Evolutionary conservation across 2,888 invertebrate genomes (phyloP).

Genomic region (Sisyra terminalis): DNA sequence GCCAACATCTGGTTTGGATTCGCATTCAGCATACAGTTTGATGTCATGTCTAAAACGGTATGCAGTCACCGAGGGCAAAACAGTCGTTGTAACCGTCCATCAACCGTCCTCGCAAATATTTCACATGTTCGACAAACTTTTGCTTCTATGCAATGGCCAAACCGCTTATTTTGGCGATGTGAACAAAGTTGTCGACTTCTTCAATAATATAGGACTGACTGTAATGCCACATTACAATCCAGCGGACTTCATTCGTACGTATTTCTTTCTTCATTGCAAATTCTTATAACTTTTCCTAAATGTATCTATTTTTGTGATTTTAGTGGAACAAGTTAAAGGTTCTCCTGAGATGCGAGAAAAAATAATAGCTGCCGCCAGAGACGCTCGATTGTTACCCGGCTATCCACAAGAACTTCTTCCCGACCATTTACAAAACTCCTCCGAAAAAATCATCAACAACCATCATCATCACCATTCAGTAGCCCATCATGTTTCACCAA

Average conservation of each 20-base stretch:
- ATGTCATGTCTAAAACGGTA: conserved; percentile 58
- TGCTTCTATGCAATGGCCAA: conserved; percentile 51
- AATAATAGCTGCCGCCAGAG: conserved; percentile 46
- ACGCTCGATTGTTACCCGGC: conserved; percentile 38
- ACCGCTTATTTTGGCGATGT: conserved; percentile 63
- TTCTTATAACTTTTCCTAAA: neutral
- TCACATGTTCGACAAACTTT: conserved; percentile 62
- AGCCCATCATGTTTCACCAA: conserved; percentile 4
- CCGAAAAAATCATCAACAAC: conserved; percentile 1
- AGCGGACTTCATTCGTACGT: conserved; percentile 67
- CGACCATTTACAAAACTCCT: conserved; percentile 6
- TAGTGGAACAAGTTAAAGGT: conserved; percentile 64
- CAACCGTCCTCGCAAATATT: conserved; percentile 75
- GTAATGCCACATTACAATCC: conserved; percentile 67
- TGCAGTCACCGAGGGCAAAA: conserved; percentile 59
- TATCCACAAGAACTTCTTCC: conserved; percentile 36
- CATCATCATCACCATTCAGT: conserved; percentile 1
- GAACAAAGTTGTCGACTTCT: conserved; percentile 52
- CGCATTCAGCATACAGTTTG: conserved; percentile 57
- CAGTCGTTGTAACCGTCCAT: conserved; percentile 63
- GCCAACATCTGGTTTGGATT: conserved; percentile 69
- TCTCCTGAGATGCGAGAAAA: conserved; percentile 47
- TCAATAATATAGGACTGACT: conserved; percentile 49
- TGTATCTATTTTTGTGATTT: conserved; percentile 14
- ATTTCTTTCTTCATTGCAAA: conserved; percentile 4